phyloP scores from a whole-genome alignment of 1,140 invertebrate genomes.

The Temnothorax curvispinosus region DNA sequence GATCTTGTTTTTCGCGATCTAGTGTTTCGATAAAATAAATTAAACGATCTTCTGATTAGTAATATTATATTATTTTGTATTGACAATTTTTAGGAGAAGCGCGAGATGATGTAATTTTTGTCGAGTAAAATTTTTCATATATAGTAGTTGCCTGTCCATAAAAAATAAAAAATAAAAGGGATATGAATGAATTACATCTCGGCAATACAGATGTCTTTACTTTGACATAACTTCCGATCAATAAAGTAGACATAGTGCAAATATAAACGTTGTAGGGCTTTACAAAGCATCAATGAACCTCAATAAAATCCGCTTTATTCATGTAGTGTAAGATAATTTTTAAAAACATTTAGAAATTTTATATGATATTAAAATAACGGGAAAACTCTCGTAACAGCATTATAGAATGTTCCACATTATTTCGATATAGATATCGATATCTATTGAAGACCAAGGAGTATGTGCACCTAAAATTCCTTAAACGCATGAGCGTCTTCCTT shows the following conservation, averaged over 20 bases:
- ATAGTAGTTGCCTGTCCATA: not conserved
- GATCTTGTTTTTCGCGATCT: not conserved
- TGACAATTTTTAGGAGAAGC: not conserved
- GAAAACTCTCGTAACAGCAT: not conserved
- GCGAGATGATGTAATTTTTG: not conserved
- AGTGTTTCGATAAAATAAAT: not conserved
- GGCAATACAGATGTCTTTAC: not conserved
- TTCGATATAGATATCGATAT: not conserved
- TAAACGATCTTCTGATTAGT: not conserved
- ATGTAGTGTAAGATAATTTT: not conserved
- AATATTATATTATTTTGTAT: not conserved
- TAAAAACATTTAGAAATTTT: not conserved
- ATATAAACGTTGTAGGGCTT: not conserved
- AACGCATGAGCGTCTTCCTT: not conserved
- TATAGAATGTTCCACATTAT: not conserved
- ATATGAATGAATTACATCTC: not conserved
- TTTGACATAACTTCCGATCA: not conserved
- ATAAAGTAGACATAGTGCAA: not conserved
- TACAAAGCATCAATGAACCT: not conserved
- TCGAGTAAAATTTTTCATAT: not conserved
- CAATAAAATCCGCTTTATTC: not conserved
- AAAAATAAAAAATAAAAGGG: not conserved
- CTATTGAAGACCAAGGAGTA: not conserved
- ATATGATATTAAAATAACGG: not conserved
- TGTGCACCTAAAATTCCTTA: slow-evolving; percentile 22